Evolutionary conservation across 2,888 invertebrate genomes (phyloP), one percentile per base, ranked within the genome.

Genomic region (Xanthostigma xanthostigma): DNA sequence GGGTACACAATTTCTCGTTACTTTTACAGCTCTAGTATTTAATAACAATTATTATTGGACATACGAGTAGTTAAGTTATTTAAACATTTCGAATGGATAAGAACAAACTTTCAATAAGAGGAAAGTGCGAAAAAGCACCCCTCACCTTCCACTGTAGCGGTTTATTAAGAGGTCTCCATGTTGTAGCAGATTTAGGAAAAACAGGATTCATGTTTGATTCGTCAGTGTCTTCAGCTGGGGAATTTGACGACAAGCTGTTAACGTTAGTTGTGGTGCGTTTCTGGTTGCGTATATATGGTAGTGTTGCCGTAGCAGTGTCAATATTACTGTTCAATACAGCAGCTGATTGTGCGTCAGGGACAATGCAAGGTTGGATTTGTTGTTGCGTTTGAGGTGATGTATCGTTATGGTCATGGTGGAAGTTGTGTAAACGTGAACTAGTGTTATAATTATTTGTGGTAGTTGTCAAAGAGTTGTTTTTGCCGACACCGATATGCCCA

Each of bases 71-170:
- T 17, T 17, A 17, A 17, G 17, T 17, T 17, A 17, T 17, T 17
- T 17, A 17, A 17, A 27, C 3, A 3, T 6, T 27, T 27, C 6
- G 27, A 27, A 27, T 27, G 6, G 27, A 27, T 27, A 27, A 27
- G 27, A 27, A 27, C 27, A 27, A 27, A 27, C 3, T 27, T 27
- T 27, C 27, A 27, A 27, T 6, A 27, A 3, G 27, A 27, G 27
- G 27, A 27, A 27, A 27, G 11, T 36, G 14, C 42, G 37, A 49
- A 12, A 45, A 36, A 49, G 56, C 57, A 57, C 63, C 63, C 65
- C 72, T 73, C 73, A 75, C 75, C 75, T 76, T 76, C 75, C 74
- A 75, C 64, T 73, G 72, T 66, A 75, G 71, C 67, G 75, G 73
- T 71, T 75, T 76, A 68, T 75, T 74, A 66, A 75, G 72, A 63